A percentile compares a stretch with the other conserved stretches of the same genome.
phyloP scores from a whole-genome alignment of 2,113 vertebrate genomes.

The Campylorhamphus procurvoides region DNA sequence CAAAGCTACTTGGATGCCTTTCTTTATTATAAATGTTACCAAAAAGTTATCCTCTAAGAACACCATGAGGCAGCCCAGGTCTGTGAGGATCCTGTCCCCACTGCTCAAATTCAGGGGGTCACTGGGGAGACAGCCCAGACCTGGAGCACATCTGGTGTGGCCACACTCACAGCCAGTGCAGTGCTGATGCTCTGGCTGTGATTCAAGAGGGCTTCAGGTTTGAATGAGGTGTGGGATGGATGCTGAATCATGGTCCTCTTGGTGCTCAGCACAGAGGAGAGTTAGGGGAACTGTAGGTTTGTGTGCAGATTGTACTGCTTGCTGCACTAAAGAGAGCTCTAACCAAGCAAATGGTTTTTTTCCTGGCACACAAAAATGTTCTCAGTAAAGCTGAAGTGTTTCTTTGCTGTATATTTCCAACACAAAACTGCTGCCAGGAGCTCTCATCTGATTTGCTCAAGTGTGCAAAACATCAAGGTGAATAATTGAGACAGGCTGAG shows the following conservation, averaged over 20 bases:
- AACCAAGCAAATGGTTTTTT: not conserved
- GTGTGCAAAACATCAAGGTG: conserved; percentile 3
- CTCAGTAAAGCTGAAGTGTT: not conserved
- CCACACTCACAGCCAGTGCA: rapidly evolving
- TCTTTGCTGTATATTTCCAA: not conserved
- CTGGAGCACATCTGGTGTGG: rapidly evolving
- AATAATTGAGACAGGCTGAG: conserved; percentile 27
- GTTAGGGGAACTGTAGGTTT: not conserved
- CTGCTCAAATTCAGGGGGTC: not conserved
- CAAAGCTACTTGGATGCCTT: not conserved
- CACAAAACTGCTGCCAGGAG: conserved; percentile 10
- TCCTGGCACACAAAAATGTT: not conserved
- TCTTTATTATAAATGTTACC: not conserved
- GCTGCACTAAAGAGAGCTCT: not conserved
- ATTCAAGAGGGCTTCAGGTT: not conserved
- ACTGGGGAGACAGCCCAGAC: not conserved
- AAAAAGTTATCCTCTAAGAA: not conserved
- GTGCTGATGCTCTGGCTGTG: not conserved
- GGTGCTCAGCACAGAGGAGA: not conserved
- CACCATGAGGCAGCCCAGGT: not conserved
- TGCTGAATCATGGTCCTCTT: not conserved
- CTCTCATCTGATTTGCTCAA: conserved; percentile 19
- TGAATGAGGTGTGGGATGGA: not conserved
- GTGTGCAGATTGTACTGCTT: not conserved
- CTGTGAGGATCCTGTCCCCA: not conserved